phyloP scores from a whole-genome alignment of 1,140 invertebrate species.

The Conus ventricosus region DNA sequence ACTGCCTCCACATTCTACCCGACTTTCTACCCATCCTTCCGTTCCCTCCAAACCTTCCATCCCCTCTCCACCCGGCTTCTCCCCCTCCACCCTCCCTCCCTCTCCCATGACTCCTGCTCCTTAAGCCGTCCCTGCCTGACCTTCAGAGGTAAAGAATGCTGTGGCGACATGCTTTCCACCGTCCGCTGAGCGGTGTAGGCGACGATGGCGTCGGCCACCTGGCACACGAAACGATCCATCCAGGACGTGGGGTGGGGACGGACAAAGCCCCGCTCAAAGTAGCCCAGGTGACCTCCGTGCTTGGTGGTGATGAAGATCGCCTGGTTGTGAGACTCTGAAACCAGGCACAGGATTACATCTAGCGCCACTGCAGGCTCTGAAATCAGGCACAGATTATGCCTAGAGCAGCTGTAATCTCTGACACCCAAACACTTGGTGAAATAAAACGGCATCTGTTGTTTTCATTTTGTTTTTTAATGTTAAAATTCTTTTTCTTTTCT shows the following conservation, averaged over 20 bases:
- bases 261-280: slow-evolving; percentile 82
- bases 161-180: no score
- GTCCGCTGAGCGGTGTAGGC: not conserved
- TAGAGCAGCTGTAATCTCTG: not conserved
- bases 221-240: slow-evolving; percentile 88
- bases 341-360: no score
- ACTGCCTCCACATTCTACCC: no score
- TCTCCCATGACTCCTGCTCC: no score
- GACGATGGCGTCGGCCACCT: slow-evolving; percentile 70
- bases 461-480: no score
- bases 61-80: no score
- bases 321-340: slow-evolving; percentile 81
- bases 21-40: no score
- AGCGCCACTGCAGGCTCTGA: not conserved
- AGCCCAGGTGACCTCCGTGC: slow-evolving; percentile 92
- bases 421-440: not conserved
- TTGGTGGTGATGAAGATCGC: slow-evolving; percentile 86
- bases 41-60: no score
- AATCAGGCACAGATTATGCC: not conserved
- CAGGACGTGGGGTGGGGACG: slow-evolving; percentile 90
- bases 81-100: no score
- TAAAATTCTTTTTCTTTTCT: no score
- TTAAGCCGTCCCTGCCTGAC: no score
- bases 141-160: no score
- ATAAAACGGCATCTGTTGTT: not conserved